These are phyloP conservation scores for Tauraco erythrolophus DNA, from an alignment of 2,113 vertebrate genomes.

Conservation along the genomic window DNA sequence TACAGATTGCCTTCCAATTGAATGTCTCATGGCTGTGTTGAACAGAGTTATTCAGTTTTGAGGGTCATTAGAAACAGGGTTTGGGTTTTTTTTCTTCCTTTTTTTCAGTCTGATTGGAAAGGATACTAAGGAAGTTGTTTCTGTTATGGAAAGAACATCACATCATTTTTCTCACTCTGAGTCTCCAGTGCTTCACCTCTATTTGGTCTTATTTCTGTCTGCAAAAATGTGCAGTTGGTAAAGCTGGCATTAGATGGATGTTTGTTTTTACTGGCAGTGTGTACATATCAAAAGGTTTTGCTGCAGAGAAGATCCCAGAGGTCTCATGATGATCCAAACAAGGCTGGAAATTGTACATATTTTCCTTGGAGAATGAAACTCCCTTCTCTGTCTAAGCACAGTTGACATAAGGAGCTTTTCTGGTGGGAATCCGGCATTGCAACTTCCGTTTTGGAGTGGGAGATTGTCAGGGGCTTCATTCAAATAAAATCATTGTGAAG, in stretches of 20 bases:
- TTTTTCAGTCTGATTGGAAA: neutral
- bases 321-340: neutral
- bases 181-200: neutral
- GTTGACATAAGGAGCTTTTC: neutral
- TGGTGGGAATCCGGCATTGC: neutral
- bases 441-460: neutral
- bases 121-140: neutral
- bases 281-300: neutral
- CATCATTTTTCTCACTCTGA: neutral
- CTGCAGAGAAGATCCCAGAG: neutral
- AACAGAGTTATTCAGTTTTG: neutral
- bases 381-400: neutral
- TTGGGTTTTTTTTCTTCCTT: rapidly evolving
- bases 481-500: neutral
- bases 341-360: neutral
- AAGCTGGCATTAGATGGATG: neutral
- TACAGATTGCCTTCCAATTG: neutral
- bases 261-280: neutral
- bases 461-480: neutral
- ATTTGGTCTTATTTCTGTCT: neutral
- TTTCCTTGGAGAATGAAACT: neutral
- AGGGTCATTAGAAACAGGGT: neutral
- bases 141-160: neutral
- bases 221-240: neutral
- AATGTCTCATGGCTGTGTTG: neutral